These are phyloP conservation scores for Eupsittula cactorum DNA, from an alignment of 2,113 vertebrate species.

Conservation along the genomic window DNA sequence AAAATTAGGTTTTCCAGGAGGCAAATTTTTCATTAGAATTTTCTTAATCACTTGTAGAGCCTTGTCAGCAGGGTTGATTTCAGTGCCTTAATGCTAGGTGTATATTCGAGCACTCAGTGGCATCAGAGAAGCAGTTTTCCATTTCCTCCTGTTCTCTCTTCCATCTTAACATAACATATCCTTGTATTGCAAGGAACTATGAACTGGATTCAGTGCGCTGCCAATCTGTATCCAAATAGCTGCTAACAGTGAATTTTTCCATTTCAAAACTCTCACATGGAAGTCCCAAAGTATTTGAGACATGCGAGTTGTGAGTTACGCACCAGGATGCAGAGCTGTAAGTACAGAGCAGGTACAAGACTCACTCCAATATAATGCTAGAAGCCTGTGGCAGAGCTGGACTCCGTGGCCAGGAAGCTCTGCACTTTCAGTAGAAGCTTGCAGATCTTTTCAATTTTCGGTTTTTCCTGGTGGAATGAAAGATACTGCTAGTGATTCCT, in stretches of 20 bases:
- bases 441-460: not conserved
- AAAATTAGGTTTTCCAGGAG: not conserved
- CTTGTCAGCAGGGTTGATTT: not conserved
- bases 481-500: not conserved
- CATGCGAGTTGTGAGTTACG: rapidly evolving
- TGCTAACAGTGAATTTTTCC: not conserved
- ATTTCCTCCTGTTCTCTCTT: not conserved
- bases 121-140: not conserved
- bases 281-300: not conserved
- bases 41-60: not conserved
- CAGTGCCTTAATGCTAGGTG: not conserved
- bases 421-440: not conserved
- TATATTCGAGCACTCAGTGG: not conserved
- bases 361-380: not conserved
- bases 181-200: not conserved
- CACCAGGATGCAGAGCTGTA: not conserved
- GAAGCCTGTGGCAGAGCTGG: not conserved
- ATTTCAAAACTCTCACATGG: not conserved
- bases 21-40: not conserved
- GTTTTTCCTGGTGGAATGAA: not conserved
- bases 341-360: not conserved
- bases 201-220: not conserved
- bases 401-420: not conserved
- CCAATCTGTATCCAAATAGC: not conserved
- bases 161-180: not conserved